Evolutionary conservation across 1,140 invertebrate species (phyloP).

Genomic region (Ladona fulva): DNA sequence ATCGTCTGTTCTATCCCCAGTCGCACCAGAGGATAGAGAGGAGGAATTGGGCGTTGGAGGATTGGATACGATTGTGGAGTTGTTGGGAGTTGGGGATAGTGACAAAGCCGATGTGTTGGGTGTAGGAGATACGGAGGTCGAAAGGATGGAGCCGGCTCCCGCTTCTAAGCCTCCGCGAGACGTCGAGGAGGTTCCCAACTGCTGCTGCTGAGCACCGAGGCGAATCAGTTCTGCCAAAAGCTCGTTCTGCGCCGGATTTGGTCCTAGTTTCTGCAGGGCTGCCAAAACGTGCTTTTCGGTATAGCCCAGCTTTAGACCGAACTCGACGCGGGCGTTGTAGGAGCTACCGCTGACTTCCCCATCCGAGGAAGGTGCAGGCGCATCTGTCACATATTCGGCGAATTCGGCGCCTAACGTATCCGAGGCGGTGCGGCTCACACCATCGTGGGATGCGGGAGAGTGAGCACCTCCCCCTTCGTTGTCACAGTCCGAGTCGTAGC

Average conservation of each 20-base stretch:
- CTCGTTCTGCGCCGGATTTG: constrained; percentile 75
- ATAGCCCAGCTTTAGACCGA: constrained; percentile 83
- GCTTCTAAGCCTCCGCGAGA: not conserved
- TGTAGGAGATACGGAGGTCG: not conserved
- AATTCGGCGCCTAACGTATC: constrained; percentile 77
- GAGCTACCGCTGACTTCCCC: constrained; percentile 31
- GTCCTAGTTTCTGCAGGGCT: constrained; percentile 72
- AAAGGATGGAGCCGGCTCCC: not conserved
- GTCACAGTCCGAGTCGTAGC: constrained; percentile 79
- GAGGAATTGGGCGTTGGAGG: not conserved
- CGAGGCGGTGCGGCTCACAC: constrained; percentile 68
- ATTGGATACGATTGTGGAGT: not conserved
- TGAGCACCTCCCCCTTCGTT: constrained; percentile 44
- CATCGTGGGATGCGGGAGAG: constrained; percentile 46
- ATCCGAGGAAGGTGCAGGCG: not conserved
- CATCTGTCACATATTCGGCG: constrained; percentile 60
- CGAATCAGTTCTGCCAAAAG: constrained; percentile 60
- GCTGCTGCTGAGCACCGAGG: constrained; percentile 29
- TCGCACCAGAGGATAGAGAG: not conserved
- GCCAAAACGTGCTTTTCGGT: constrained; percentile 74
- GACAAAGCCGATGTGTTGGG: not conserved
- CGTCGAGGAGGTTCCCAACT: not conserved
- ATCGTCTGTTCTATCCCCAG: not conserved
- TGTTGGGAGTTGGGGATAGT: not conserved
- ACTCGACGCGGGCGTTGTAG: constrained; percentile 51